phyloP scores from a whole-genome alignment of 1,140 invertebrate genomes.

The Drosophila ambigua region DNA sequence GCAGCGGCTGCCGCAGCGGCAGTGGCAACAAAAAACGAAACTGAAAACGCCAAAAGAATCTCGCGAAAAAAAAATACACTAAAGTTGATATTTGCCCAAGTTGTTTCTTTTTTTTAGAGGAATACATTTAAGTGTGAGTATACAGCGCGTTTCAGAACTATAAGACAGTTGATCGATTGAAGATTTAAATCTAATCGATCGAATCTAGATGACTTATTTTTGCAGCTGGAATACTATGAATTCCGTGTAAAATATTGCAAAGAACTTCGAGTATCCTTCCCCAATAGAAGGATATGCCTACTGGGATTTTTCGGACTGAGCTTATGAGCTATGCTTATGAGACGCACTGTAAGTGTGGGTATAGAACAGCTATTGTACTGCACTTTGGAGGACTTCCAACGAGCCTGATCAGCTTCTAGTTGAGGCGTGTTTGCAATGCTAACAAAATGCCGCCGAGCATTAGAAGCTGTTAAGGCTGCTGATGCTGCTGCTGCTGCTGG shows the following conservation, averaged over 20 bases:
- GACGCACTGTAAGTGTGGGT: constrained; percentile 26
- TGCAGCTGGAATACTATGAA: no score
- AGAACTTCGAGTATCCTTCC: no score
- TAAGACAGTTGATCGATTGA: constrained; percentile 3
- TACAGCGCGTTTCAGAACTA: constrained; percentile 36
- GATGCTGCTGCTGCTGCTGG: constrained; percentile 16
- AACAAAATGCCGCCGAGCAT: constrained; percentile 50
- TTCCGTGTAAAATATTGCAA: no score
- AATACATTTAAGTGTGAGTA: constrained; percentile 8
- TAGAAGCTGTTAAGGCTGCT: constrained; percentile 47
- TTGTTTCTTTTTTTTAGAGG: constrained; percentile 34
- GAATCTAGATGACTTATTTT: background rate
- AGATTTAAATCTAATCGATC: constrained; percentile 8
- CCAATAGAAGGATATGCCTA: no score
- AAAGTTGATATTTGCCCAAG: constrained; percentile 54
- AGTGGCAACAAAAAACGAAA: constrained; percentile 60
- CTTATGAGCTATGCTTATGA: constrained; percentile 9
- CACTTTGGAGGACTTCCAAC: constrained; percentile 54
- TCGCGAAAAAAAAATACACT: constrained; percentile 51
- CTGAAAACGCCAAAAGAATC: constrained; percentile 76
- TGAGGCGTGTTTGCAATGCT: constrained; percentile 69
- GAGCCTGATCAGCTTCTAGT: constrained; percentile 33
- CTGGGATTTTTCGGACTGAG: no score
- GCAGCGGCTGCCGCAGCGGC: constrained; percentile 4
- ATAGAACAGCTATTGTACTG: constrained; percentile 35